Evolutionary conservation across 2,797 vertebrate genomes (phyloP).

Genomic region (Rhinichthys osculus): DNA sequence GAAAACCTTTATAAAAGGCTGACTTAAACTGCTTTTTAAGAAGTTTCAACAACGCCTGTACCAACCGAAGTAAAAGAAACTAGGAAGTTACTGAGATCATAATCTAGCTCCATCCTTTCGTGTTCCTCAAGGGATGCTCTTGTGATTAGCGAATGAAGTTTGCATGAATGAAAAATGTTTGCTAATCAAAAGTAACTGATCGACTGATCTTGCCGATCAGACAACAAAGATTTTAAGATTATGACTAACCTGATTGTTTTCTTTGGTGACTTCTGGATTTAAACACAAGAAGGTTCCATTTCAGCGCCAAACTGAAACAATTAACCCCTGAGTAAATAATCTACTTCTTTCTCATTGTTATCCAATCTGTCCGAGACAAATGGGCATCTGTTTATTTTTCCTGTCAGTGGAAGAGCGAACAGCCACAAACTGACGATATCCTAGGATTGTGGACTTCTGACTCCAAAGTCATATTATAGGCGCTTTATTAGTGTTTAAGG

Average conservation of each 20-base stretch:
- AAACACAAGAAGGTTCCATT: slow-evolving; percentile 42
- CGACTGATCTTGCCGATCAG: slow-evolving; percentile 26
- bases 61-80: not conserved
- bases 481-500: slow-evolving; percentile 89
- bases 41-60: not conserved
- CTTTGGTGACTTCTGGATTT: slow-evolving; percentile 24
- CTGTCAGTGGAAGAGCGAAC: slow-evolving; percentile 53
- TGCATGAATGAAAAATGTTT: slow-evolving; percentile 3
- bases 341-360: slow-evolving; percentile 59
- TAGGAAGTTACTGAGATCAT: slow-evolving; percentile 14
- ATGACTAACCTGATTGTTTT: slow-evolving; percentile 39
- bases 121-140: slow-evolving; percentile 1
- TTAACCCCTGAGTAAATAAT: slow-evolving; percentile 50
- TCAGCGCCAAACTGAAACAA: slow-evolving; percentile 54
- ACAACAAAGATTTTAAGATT: slow-evolving; percentile 22
- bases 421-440: slow-evolving; percentile 55
- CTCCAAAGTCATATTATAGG: slow-evolving; percentile 84
- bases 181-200: not conserved
- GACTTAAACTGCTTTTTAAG: not conserved
- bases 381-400: slow-evolving; percentile 60
- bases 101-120: slow-evolving; percentile 10
- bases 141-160: slow-evolving; percentile 17
- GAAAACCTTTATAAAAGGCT: not conserved
- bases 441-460: slow-evolving; percentile 58
- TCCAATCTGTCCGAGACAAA: slow-evolving; percentile 57